Percentiles rank a stretch among this genome's conserved stretches.
Conservation (phyloP, 2,113 vertebrate genomes). For the Leptobrachium ailaonicum region DNA sequence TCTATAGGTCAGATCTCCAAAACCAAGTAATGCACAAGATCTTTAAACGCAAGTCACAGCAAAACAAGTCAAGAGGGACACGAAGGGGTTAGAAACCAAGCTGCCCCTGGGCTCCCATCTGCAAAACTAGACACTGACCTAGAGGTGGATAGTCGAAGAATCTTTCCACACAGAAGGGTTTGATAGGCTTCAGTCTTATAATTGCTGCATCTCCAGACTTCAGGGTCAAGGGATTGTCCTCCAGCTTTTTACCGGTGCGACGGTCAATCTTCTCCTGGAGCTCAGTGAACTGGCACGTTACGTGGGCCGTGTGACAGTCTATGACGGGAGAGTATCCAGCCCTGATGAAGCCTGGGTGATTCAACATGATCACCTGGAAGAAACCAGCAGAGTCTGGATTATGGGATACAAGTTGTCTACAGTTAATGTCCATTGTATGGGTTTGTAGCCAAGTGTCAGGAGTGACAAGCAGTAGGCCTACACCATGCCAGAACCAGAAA, state of each 20-base stretch:
- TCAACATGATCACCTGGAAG: slow-evolving; percentile 73
- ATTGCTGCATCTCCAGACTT: slow-evolving; percentile 75
- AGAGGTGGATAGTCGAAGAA: slow-evolving; percentile 76
- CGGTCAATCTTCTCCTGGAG: slow-evolving; percentile 74
- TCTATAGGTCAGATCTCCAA: too few species aligned
- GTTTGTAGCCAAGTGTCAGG: too few species aligned
- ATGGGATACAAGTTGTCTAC: too few species aligned
- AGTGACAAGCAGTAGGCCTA: too few species aligned
- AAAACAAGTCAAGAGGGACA: too few species aligned
- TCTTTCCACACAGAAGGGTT: slow-evolving; percentile 78
- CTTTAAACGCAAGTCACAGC: too few species aligned
- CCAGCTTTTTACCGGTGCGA: slow-evolving; percentile 68
- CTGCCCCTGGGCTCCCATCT: neutral
- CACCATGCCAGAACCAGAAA: too few species aligned
- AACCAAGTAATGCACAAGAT: neutral
- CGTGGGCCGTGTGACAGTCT: slow-evolving; percentile 77
- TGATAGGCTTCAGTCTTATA: slow-evolving; percentile 72
- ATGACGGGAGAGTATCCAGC: slow-evolving; percentile 74
- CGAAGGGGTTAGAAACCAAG: too few species aligned
- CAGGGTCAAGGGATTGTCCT: slow-evolving; percentile 64
- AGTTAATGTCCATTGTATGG: too few species aligned
- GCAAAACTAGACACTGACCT: slow-evolving; percentile 12
- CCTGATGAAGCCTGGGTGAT: slow-evolving; percentile 76
- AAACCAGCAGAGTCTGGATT: too few species aligned
- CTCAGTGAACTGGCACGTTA: slow-evolving; percentile 74